Conservation (phyloP, 2,113 vertebrate species). For the Carassius auratus region DNA sequence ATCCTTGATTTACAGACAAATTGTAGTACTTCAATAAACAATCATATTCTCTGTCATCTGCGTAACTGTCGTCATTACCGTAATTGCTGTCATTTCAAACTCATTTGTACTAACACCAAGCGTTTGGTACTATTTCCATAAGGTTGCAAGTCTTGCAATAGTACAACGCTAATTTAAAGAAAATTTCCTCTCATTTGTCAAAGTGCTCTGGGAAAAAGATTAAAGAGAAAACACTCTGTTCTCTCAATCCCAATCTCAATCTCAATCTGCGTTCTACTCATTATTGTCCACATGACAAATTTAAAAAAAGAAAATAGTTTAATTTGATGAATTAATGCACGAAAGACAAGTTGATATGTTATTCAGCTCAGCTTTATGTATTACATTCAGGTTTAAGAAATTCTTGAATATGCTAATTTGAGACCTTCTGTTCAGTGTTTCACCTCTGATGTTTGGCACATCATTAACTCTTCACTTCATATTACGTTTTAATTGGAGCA, state of each 20-base stretch:
- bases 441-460: slow-evolving; percentile 31
- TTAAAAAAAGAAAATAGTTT: background rate
- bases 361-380: background rate
- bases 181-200: slow-evolving; percentile 3
- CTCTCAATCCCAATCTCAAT: background rate
- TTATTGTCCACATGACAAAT: background rate
- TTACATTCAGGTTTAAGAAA: background rate
- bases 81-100: slow-evolving; percentile 38
- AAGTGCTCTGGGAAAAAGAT: background rate
- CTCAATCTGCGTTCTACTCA: background rate
- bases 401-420: background rate
- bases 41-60: slow-evolving; percentile 36
- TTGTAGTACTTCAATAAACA: slow-evolving; percentile 26
- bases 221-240: no score
- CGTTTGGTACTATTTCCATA: background rate
- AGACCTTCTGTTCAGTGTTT: background rate
- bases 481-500: slow-evolving; percentile 27
- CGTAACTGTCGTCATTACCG: slow-evolving; percentile 20
- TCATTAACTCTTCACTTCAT: slow-evolving; percentile 27
- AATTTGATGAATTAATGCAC: background rate
- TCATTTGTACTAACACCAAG: slow-evolving; percentile 33
- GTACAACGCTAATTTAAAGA: slow-evolving; percentile 16
- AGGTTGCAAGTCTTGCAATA: background rate
- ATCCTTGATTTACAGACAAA: slow-evolving; percentile 21
- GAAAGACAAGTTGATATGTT: background rate